Base-by-base conservation (phyloP, 2,797 vertebrate genomes). In the Semaprochilodus insignis region DNA sequence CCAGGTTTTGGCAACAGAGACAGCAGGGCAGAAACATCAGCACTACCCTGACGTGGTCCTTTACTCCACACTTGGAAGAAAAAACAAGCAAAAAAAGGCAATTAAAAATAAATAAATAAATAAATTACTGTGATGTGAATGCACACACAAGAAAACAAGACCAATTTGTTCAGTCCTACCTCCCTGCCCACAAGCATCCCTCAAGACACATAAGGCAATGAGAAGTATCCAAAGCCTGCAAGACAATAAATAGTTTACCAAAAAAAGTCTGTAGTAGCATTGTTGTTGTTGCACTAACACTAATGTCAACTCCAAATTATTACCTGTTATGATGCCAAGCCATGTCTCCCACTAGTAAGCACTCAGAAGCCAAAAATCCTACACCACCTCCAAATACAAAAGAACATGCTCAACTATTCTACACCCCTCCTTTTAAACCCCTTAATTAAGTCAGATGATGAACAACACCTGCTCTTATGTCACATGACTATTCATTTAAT, bases 321-420 rank as follows among this genome's bases (percentile, higher is more conserved):
- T 65, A 65, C 27, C 63, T 34, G 17, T 14, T 34, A 25, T 0
- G 1, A 10, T n/a, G 2, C 3, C 63, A 65, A 34, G 27, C 27
- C 63, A 65, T 65, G 15, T 34, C 63, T 6, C 27, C 40, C 40
- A 44, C 1, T 1, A 63, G 25, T 27, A 31, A 19, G 2, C 40
- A 6, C 11, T 23, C n/a, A 6, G 17, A 60, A 21, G n/a, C 21
- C n/a, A 60, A 60, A n/a, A 23, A 6, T 6, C 57, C 10, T 19
- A 3, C 8, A 62, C n/a, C 25, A n/a, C 23, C 11, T 14, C 27
- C 27, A 3, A 19, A 34, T 17, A 0, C 27, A 65, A 65, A 34
- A 2, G 3, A 27, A 31, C 27, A 65, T 34, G 7, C 27, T 4
- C 17, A 0, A 2, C 6, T 1, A 6, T 0, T 0, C 5, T 6